Evolutionary conservation across 2,113 vertebrate species (phyloP).

Genomic region (Benthochromis sp.): DNA sequence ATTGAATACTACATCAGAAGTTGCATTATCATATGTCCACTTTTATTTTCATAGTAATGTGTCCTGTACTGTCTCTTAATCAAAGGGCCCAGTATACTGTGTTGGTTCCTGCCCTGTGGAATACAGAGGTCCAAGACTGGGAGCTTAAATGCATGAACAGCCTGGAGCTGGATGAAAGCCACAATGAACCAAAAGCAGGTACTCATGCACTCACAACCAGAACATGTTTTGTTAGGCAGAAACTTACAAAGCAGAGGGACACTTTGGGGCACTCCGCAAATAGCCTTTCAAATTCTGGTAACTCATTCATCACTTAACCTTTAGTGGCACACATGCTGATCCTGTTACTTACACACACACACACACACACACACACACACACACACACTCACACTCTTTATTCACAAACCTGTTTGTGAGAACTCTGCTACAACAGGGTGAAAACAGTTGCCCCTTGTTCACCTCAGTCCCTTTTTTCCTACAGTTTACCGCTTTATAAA

Average conservation of each 20-base stretch:
- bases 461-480: background rate
- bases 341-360: background rate
- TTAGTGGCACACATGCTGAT: background rate
- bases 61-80: background rate
- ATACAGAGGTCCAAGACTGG: conserved; percentile 68
- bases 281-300: background rate
- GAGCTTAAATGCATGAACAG: conserved; percentile 69
- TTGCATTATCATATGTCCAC: fast-evolving
- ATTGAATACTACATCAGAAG: background rate
- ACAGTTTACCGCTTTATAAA: background rate
- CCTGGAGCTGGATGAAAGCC: conserved; percentile 62
- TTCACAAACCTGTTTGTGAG: background rate
- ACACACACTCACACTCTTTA: background rate
- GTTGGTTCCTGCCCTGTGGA: conserved; percentile 67
- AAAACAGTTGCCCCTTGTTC: conserved; percentile 4
- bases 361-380: background rate
- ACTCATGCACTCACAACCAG: background rate
- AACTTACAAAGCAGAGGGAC: background rate
- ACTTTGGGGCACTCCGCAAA: background rate
- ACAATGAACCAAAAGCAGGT: conserved; percentile 15
- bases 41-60: background rate
- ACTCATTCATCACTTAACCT: conserved; percentile 35
- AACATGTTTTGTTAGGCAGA: background rate
- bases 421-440: background rate
- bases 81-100: conserved; percentile 59